These are phyloP conservation scores for Dermatemys mawii DNA, from an alignment of 2,113 vertebrate species.

Conservation along the genomic window DNA sequence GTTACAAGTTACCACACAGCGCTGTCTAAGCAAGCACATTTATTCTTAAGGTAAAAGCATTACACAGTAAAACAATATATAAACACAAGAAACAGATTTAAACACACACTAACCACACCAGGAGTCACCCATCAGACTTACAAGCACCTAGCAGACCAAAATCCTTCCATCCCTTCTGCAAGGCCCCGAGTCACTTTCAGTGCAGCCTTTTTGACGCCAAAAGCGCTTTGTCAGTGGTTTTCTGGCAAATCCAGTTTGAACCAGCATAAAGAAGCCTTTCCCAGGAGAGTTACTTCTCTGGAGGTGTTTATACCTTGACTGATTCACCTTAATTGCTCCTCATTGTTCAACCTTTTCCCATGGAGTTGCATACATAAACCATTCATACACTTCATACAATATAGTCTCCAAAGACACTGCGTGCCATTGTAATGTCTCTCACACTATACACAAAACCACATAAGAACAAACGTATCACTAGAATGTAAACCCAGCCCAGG, in stretches of 20 bases:
- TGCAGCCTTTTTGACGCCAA: not conserved
- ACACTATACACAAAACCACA: not conserved
- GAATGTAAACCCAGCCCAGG: not conserved
- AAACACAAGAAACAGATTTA: not conserved
- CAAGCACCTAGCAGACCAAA: not conserved
- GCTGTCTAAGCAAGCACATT: not conserved
- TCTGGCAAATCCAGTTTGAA: not conserved
- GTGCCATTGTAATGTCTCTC: not conserved
- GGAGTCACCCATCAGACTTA: not conserved
- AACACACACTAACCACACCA: not conserved
- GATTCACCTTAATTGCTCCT: not conserved
- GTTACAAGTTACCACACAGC: not conserved
- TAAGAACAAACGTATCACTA: not conserved
- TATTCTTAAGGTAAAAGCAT: not conserved
- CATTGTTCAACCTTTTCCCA: too few species aligned
- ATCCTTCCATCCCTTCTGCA: not conserved
- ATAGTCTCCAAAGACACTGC: not conserved
- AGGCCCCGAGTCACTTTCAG: not conserved
- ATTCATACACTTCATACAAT: too few species aligned
- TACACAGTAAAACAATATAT: not conserved
- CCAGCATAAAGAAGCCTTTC: not conserved
- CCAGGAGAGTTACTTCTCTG: not conserved
- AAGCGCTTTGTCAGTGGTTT: not conserved
- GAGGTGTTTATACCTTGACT: not conserved
- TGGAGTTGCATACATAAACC: too few species aligned